Evolutionary conservation across 2,888 invertebrate species (phyloP).

Genomic region (Heliconius aoede): DNA sequence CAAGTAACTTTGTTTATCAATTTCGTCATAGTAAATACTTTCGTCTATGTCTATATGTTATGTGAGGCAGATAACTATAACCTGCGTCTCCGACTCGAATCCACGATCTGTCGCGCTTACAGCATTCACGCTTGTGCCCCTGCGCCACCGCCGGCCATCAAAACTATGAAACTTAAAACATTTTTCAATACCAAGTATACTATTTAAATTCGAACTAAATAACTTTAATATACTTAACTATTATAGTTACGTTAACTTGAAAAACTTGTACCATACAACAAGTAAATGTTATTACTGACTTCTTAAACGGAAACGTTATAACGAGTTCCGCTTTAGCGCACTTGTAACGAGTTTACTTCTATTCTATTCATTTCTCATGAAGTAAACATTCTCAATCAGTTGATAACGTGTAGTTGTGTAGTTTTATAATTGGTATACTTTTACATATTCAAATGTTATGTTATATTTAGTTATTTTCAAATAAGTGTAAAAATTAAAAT

Average conservation of each 20-base stretch:
- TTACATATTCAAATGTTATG: neutral
- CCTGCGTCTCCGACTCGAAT: too few species aligned
- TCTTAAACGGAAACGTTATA: constrained; percentile 25
- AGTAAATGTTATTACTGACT: constrained; percentile 21
- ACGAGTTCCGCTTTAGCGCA: constrained; percentile 13
- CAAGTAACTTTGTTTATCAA: too few species aligned
- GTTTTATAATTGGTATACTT: constrained; percentile 19
- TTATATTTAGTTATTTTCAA: neutral
- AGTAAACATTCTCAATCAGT: constrained; percentile 18
- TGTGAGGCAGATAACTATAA: too few species aligned
- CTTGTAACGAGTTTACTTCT: constrained; percentile 25
- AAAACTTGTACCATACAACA: constrained; percentile 16
- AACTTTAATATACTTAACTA: constrained; percentile 10
- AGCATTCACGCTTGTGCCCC: too few species aligned
- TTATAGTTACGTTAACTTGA: constrained; percentile 1
- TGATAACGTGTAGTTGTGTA: neutral
- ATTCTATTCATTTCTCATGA: constrained; percentile 25
- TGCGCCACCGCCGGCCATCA: too few species aligned
- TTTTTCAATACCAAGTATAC: neutral
- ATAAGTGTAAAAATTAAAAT: neutral
- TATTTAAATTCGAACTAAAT: neutral
- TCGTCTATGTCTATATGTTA: too few species aligned
- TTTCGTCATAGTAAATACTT: too few species aligned
- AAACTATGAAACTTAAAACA: neutral
- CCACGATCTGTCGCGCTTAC: too few species aligned